A percentile compares a stretch with the other conserved stretches of the same genome.
Conservation (phyloP, 2,888 invertebrate genomes). For the Tromatobia lineatoria region DNA sequence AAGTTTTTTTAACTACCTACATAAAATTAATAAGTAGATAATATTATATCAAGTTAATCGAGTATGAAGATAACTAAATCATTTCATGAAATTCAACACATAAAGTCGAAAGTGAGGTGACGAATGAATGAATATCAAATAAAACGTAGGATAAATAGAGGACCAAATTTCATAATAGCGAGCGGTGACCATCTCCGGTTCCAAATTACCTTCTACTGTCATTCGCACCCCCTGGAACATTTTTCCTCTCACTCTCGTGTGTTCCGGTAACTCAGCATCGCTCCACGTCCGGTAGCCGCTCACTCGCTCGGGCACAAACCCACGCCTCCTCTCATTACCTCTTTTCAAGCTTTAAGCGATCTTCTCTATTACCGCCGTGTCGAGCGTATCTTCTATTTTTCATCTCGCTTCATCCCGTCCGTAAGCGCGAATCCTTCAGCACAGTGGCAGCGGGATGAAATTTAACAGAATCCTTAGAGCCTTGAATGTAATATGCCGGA, state of each 20-base stretch:
- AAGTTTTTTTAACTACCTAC: too few relatives aligned
- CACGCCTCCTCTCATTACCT: slow-evolving; percentile 40
- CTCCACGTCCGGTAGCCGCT: slow-evolving; percentile 61
- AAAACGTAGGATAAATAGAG: not conserved
- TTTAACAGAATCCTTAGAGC: slow-evolving; percentile 19
- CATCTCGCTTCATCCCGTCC: slow-evolving; percentile 29
- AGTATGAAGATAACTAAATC: not conserved
- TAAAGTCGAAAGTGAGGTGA: not conserved
- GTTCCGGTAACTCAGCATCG: slow-evolving; percentile 60
- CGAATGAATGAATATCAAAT: not conserved
- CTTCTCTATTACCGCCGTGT: slow-evolving; percentile 59
- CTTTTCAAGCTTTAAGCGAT: slow-evolving; percentile 57
- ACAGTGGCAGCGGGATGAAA: slow-evolving; percentile 1
- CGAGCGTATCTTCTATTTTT: slow-evolving; percentile 39
- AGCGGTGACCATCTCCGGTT: not conserved
- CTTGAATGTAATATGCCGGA: slow-evolving; percentile 42
- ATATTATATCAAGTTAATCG: too few relatives aligned
- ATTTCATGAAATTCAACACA: not conserved
- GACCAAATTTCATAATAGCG: not conserved
- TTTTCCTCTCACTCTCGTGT: slow-evolving; percentile 1
- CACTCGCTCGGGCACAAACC: slow-evolving; percentile 7
- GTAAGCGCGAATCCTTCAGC: slow-evolving; percentile 17
- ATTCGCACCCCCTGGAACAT: not conserved
- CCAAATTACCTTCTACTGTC: not conserved
- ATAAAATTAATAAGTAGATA: too few relatives aligned